Evolutionary conservation across 2,113 vertebrate genomes (phyloP), one percentile per base, ranked within the genome.

Genomic region (Bagarius yarrelli): DNA sequence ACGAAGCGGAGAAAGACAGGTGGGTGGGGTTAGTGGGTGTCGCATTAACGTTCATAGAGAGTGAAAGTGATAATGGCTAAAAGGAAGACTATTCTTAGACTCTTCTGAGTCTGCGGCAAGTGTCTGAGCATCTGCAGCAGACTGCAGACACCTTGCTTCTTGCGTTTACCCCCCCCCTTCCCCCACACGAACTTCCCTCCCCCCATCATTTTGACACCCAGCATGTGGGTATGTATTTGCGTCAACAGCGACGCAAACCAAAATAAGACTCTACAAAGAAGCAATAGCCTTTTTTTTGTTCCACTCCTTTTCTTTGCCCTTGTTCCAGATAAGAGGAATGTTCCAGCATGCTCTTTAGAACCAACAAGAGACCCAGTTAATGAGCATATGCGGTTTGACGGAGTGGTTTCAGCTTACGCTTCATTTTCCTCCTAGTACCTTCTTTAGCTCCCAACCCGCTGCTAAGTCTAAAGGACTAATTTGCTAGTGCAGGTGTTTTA

Each of bases 11-110:
- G 14, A 56, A 40, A 61, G 21, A 61, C 52, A 64, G 34, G 63
- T 23, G 52, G 50, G 13, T 44, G 69, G 8, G 66, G 36, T 67
- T 56, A 4, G 32, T 50, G 64, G 27, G 61, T 36, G 55, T 30
- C 61, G 25, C 25, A 66, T 69, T 27, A 80, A 40, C 27, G 78
- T 73, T 64, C 52, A 21, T 47, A 55, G 72, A 57, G 19, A 63
- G 44, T 74, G 66, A 85, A 83, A 78, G 83, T 83, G 50, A 81
- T 84, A 80, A 86, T 78, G 64, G 52, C 56, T 81, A 64, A 78
- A 77, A 76, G 72, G 76, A 61, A 61, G 55, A 70, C 83, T 86
- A 86, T 89, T 87, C 79, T 87, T 87, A 86, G 83, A 9, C 44
- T 47, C 44, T 47, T 47, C 44, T 11, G 73, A 74, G 52, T 76